These are phyloP conservation scores for Dermochelys coriacea DNA, from an alignment of 2,797 vertebrate species.

Conservation along the genomic window DNA sequence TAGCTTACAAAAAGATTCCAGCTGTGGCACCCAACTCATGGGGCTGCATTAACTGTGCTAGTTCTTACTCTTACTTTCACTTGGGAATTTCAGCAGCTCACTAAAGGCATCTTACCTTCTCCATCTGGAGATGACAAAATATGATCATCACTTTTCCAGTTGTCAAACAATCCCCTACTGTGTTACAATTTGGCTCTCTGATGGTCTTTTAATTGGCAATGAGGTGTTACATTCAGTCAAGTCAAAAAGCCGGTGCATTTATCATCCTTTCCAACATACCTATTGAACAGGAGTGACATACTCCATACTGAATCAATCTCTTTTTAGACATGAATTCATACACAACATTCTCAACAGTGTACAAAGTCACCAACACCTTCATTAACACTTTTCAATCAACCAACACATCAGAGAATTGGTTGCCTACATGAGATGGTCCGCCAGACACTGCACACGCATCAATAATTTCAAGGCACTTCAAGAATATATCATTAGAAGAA, in stretches of 20 bases:
- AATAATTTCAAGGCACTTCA: background rate
- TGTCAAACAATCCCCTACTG: background rate
- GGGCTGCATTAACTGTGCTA: background rate
- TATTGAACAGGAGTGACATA: background rate
- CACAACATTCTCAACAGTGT: background rate
- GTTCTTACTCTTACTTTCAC: background rate
- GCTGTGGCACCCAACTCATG: background rate
- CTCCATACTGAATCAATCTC: background rate
- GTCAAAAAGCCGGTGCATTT: background rate
- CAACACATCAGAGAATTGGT: background rate
- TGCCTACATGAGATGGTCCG: background rate
- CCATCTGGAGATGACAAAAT: background rate
- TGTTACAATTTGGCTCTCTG: background rate
- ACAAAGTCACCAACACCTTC: background rate
- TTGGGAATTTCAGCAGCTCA: background rate
- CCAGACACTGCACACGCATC: background rate
- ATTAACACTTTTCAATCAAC: background rate
- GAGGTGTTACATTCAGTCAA: background rate
- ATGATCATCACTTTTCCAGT: background rate
- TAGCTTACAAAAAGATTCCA: background rate
- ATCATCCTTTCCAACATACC: background rate
- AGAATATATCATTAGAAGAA: background rate
- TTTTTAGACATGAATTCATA: background rate
- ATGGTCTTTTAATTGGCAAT: background rate
- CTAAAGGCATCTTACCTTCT: background rate